A percentile compares a stretch with the other conserved stretches of the same genome.
Evolutionary conservation across 2,888 invertebrate species (phyloP).

Genomic region (Hartigia nigra): DNA sequence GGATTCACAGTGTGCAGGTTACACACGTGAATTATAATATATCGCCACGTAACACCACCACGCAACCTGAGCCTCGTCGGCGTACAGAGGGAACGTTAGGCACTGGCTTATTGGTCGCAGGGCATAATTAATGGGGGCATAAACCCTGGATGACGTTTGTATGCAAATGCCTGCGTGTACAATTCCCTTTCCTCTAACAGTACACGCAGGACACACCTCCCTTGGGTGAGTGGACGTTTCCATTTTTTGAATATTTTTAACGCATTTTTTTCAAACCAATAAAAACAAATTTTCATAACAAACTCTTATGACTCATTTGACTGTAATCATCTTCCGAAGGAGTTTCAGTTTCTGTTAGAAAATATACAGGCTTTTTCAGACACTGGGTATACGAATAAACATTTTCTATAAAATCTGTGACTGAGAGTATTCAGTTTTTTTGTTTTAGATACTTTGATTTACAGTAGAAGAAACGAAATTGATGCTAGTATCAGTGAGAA

Average conservation of each 20-base stretch:
- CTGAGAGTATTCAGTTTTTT: not conserved
- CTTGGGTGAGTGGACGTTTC: not conserved
- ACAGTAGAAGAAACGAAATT: not conserved
- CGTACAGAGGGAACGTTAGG: conserved; percentile 33
- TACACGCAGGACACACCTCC: not conserved
- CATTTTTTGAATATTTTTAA: not conserved
- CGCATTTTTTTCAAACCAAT: not conserved
- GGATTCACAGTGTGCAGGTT: not conserved
- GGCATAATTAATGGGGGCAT: conserved; percentile 55
- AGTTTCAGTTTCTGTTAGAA: not conserved
- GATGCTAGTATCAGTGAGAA: not conserved
- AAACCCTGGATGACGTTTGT: conserved; percentile 54
- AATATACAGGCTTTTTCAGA: not conserved
- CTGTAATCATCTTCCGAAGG: not conserved
- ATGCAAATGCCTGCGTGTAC: conserved; percentile 45
- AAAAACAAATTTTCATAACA: not conserved
- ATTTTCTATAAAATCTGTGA: not conserved
- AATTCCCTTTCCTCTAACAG: conserved; percentile 17
- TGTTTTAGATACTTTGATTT: not conserved
- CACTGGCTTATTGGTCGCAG: conserved; percentile 52
- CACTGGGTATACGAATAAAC: not conserved
- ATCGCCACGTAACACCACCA: conserved; percentile 10
- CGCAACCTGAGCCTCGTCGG: conserved; percentile 1
- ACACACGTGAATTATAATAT: conserved; percentile 21
- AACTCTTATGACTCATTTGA: not conserved